Base-by-base conservation (phyloP, 2,797 vertebrate species). In the Picus viridis region DNA sequence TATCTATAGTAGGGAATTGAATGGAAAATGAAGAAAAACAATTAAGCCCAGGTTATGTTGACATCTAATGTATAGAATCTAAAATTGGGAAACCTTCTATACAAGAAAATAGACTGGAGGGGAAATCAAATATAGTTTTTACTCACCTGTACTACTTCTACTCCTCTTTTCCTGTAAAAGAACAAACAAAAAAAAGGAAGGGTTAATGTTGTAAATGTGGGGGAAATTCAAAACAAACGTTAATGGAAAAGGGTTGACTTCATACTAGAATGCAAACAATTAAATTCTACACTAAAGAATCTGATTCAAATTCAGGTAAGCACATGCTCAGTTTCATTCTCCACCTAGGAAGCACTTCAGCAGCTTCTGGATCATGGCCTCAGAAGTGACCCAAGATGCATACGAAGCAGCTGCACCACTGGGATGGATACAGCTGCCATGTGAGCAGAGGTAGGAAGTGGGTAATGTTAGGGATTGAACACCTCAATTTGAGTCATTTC, bases 101-200 rank as follows among this genome's bases (percentile, higher is more conserved):
- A 53, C 4, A 83, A 53, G 69, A 71, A 87, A 67, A 88, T 1
- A 59, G 14, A 24, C 8, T 5, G 8, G 12, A 22, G 9, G 2
- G 29, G 7, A 36, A 43, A 7, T 10, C 20, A 30, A 83, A 69
- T 6, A 11, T 1, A 39, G 59, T 54, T 70, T 82, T 36, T 76
- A 97, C 99, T 98, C 98, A 99, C 99, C 99, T 99, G 99, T 89
- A 99, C 98, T 84, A 99, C 99, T 97, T 99, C 99, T 91, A 99
- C 98, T 86, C 99, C 99, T 97, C 99, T 98, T 98, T 99, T 99
- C 98, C 99, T 99, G 96, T 64, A 96, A 97, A 15, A 95, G 79
- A 97, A 64, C 68, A 96, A 95, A 82, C 97, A 64, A 72, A 63
- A 94, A 96, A 80, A 89, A 58, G 11, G 30, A 93, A 69, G 30